phyloP scores from a whole-genome alignment of 2,888 invertebrate species.

The Mesorhabditis belari region DNA sequence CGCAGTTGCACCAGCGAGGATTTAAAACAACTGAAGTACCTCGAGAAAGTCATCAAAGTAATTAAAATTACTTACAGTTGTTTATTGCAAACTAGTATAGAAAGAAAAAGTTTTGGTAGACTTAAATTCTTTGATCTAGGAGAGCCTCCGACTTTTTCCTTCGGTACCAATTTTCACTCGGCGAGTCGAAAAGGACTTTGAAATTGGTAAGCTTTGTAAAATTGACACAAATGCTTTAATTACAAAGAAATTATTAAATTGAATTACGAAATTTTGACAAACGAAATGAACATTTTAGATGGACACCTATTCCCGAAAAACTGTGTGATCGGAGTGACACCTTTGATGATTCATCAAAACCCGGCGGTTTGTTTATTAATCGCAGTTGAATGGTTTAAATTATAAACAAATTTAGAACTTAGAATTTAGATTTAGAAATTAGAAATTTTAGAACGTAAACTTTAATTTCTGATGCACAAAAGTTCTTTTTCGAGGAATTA shows the following conservation, averaged over 20 bases:
- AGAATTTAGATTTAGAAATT: too few relatives aligned
- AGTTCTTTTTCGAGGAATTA: not conserved
- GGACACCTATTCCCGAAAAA: conserved; percentile 20
- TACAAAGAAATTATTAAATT: not conserved
- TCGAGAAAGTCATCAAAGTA: conserved; percentile 49
- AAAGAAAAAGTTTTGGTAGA: conserved; percentile 21
- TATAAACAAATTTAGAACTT: too few relatives aligned
- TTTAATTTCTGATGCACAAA: not conserved
- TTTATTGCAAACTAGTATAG: too few relatives aligned
- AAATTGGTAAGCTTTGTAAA: conserved; percentile 14
- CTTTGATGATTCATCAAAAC: conserved; percentile 28
- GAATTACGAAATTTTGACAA: not conserved
- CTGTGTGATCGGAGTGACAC: conserved; percentile 20
- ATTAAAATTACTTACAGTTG: too few relatives aligned
- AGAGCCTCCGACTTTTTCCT: conserved; percentile 9
- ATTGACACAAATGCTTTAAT: not conserved
- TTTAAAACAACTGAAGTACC: conserved; percentile 39
- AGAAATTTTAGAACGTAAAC: too few relatives aligned
- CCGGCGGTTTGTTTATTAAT: too few relatives aligned
- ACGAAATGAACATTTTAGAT: conserved; percentile 11
- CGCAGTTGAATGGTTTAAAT: too few relatives aligned
- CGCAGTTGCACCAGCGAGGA: conserved; percentile 51
- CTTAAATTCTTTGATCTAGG: not conserved
- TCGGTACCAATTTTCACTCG: conserved; percentile 30
- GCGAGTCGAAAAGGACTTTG: conserved; percentile 19